These are phyloP conservation scores for Cinara cedri DNA, from an alignment of 2,888 invertebrate genomes.

Conservation along the genomic window DNA sequence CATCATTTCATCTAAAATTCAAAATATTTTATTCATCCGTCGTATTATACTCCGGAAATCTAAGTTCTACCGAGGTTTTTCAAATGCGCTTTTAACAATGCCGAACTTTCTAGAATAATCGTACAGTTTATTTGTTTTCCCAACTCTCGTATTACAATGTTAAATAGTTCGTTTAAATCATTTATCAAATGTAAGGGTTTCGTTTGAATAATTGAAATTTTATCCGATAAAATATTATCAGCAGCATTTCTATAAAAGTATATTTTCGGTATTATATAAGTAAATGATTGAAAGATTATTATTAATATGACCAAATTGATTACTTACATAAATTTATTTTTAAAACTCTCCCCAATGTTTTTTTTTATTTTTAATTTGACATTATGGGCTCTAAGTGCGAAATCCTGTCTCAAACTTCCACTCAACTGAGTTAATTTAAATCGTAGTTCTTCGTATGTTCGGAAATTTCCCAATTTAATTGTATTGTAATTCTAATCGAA, in stretches of 20 bases:
- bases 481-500: slow-evolving; percentile 20
- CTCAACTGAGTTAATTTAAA: slow-evolving; percentile 4
- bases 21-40: no score
- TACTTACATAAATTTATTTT: neutral
- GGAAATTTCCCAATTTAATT: slow-evolving; percentile 36
- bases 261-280: neutral
- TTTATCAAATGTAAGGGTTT: neutral
- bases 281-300: no score
- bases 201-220: neutral
- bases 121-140: neutral
- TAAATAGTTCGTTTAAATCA: neutral
- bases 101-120: neutral
- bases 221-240: neutral
- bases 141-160: neutral
- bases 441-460: slow-evolving; percentile 28
- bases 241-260: neutral
- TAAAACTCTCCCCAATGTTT: neutral
- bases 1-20: slow-evolving; percentile 1
- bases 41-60: neutral
- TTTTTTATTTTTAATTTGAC: neutral
- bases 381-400: neutral
- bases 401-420: neutral
- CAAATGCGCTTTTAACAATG: neutral
- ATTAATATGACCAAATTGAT: neutral
- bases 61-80: neutral